Conservation (phyloP, 2,888 invertebrate species). For the Tetrapedia diversipes region DNA sequence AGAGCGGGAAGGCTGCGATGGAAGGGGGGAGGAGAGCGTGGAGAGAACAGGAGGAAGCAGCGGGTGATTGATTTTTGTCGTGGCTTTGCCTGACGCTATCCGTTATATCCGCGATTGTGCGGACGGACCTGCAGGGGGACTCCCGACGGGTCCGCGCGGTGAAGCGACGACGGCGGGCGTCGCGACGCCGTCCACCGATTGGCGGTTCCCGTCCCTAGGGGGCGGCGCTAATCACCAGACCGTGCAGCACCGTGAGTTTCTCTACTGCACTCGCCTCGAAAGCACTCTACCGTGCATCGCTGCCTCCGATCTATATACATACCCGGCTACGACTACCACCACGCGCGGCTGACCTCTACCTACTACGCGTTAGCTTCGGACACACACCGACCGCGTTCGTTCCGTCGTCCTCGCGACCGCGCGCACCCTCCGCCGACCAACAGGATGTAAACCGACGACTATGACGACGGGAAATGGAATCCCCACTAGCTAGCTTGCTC, state of each 20-base stretch:
- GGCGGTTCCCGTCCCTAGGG: slow-evolving; percentile 81
- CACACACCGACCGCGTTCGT: slow-evolving; percentile 31
- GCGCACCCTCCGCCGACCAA: slow-evolving; percentile 65
- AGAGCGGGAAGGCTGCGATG: slow-evolving; percentile 7
- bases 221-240: slow-evolving; percentile 83
- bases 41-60: slow-evolving; percentile 70
- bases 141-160: slow-evolving; percentile 65
- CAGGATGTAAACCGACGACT: slow-evolving; percentile 77
- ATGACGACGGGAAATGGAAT: slow-evolving; percentile 77
- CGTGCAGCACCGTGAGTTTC: slow-evolving; percentile 80
- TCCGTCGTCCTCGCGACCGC: slow-evolving; percentile 42
- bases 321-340: slow-evolving; percentile 21
- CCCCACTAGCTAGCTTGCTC: slow-evolving; percentile 38
- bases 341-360: slow-evolving; percentile 56
- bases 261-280: slow-evolving; percentile 79
- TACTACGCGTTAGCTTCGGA: slow-evolving; percentile 47
- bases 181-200: slow-evolving; percentile 82
- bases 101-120: slow-evolving; percentile 73
- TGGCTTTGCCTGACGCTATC: slow-evolving; percentile 79
- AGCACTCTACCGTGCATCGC: slow-evolving; percentile 79
- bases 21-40: slow-evolving; percentile 27
- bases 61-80: slow-evolving; percentile 83
- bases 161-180: slow-evolving; percentile 80
- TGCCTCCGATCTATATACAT: slow-evolving; percentile 62
- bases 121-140: slow-evolving; percentile 68